These are phyloP conservation scores for Girardinus metallicus DNA, from an alignment of 2,797 vertebrate genomes.

Conservation along the genomic window DNA sequence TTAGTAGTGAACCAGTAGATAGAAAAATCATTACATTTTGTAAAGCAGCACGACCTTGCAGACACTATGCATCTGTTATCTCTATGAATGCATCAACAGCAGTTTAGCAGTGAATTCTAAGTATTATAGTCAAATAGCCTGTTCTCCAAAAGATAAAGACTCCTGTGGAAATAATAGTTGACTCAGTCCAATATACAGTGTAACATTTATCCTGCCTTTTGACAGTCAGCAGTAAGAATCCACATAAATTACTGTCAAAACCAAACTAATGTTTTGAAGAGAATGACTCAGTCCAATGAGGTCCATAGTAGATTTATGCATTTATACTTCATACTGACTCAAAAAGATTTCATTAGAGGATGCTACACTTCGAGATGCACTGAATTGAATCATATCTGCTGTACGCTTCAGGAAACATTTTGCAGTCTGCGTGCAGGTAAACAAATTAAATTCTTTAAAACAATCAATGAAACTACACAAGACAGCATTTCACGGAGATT, in stretches of 20 bases:
- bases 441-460: constrained; percentile 22
- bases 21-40: neutral
- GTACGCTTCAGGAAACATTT: neutral
- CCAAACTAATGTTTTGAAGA: neutral
- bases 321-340: neutral
- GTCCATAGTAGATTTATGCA: neutral
- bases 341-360: neutral
- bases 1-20: too few species aligned
- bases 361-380: neutral
- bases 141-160: neutral
- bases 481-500: constrained; percentile 11
- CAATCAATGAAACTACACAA: constrained; percentile 30
- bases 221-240: neutral
- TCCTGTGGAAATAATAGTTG: neutral
- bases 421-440: neutral
- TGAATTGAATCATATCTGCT: neutral
- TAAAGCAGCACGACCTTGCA: neutral
- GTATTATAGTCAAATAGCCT: neutral
- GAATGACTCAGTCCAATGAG: neutral
- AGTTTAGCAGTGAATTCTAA: neutral
- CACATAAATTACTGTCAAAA: neutral
- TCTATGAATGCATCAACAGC: neutral
- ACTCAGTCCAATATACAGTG: neutral
- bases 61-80: neutral
- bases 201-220: neutral